Base-by-base conservation (phyloP, 2,797 vertebrate genomes). In the Liparis tanakae region DNA sequence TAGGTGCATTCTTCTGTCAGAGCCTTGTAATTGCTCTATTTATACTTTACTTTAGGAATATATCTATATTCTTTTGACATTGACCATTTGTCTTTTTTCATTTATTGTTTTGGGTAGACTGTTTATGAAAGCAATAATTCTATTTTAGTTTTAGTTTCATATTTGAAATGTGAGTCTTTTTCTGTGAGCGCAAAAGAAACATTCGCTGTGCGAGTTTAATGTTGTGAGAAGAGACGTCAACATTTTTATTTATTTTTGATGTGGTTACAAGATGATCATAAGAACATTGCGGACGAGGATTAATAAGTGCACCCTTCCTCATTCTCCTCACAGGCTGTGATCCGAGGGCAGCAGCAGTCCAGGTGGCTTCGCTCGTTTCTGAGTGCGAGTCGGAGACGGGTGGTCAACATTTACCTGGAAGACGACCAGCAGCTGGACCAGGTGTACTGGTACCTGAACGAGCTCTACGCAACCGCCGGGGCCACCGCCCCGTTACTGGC, bases 361-460 rank as follows among this genome's bases (percentile, higher is more conserved):
- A 94, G 82, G 34, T 98, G 98, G 97, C 90, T 98, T 74, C 90
- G 84, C 17, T 89, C 92, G 13, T 97, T 96, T 81, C 86, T 94
- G 37, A 94, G 73, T 3, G 84, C 92, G 3, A 93, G 75, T 0
- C 84, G 74, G 0, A 92, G 82, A 70, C 74, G 43, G 1, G 41
- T 94, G 10, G 88, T 96, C 39, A 96, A 96, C 65, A 91, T 95
- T 0, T 99, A 99, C 55, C 77, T 99, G 82, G 97, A 99, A 80
- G 97, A 99, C 17, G 96, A 98, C 6, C 73, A 92, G 17, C 98
- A 99, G 76, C 57, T 98, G 54, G 96, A 98, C 70, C 84, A 93
- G 5, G 96, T 99, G 7, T 95, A 96, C 59, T 80, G 78, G 8
- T 98, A 99, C 86, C 91, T 99, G 65, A 91, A 91, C 51, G 87